phyloP scores from a whole-genome alignment of 2,113 vertebrate genomes.

The Enhydra lutris region DNA sequence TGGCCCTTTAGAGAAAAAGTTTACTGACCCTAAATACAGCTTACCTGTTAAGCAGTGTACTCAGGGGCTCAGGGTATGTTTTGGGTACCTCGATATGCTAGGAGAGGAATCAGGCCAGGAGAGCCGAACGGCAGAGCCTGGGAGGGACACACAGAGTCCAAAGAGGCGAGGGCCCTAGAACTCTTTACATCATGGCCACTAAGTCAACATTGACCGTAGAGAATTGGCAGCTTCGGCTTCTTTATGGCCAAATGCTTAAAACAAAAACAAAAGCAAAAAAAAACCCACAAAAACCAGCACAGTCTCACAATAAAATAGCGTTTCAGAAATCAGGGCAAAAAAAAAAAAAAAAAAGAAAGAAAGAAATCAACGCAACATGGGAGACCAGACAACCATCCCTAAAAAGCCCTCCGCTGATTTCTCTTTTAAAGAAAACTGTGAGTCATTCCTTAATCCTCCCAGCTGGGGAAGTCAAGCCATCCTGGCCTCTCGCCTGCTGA shows the following conservation, averaged over 20 bases:
- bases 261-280: neutral
- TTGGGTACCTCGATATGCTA: accelerated
- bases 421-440: neutral
- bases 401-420: neutral
- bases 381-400: neutral
- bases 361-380: neutral
- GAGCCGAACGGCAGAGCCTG: neutral
- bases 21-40: neutral
- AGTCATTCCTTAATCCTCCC: neutral
- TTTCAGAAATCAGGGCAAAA: neutral
- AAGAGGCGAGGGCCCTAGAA: accelerated
- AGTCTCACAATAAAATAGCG: neutral
- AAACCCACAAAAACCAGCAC: neutral
- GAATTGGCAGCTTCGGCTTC: neutral
- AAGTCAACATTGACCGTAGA: neutral
- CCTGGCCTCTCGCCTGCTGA: too few relatives aligned
- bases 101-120: too few relatives aligned
- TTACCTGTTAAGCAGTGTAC: neutral
- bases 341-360: too few relatives aligned
- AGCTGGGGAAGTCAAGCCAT: neutral
- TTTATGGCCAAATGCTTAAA: neutral
- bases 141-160: neutral
- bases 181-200: neutral
- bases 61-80: neutral
- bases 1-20: neutral